These are phyloP conservation scores for Amphipoea oculea DNA, from an alignment of 2,888 invertebrate species.

Conservation along the genomic window DNA sequence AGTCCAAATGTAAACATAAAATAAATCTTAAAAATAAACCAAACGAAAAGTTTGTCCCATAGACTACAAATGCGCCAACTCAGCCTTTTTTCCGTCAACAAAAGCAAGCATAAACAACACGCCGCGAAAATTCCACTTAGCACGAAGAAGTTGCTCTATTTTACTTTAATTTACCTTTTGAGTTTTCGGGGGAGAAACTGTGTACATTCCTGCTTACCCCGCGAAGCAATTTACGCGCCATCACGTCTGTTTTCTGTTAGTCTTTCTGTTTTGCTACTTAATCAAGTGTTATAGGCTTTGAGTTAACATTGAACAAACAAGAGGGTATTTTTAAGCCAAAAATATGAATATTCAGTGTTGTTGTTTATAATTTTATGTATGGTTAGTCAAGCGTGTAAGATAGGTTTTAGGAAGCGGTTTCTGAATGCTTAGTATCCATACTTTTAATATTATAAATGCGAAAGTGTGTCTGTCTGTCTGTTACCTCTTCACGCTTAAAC, in stretches of 20 bases:
- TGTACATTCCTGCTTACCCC: constrained; percentile 41
- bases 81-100: constrained; percentile 34
- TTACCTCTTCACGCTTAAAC: too few species aligned
- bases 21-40: not conserved
- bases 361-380: constrained; percentile 2
- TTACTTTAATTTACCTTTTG: constrained; percentile 41
- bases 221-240: constrained; percentile 53
- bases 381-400: not conserved
- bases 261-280: constrained; percentile 33
- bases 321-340: constrained; percentile 39
- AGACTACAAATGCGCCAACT: constrained; percentile 1
- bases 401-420: not conserved
- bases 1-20: not conserved
- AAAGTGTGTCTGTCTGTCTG: too few species aligned
- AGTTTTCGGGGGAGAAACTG: constrained; percentile 22
- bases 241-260: constrained; percentile 48
- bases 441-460: too few species aligned
- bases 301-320: constrained; percentile 41
- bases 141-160: constrained; percentile 30
- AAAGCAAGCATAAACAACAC: constrained; percentile 31
- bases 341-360: constrained; percentile 49
- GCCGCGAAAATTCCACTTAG: constrained; percentile 39
- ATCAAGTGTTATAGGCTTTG: constrained; percentile 29
- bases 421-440: not conserved
- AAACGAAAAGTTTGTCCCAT: not conserved